Base-by-base conservation (phyloP, 2,888 invertebrate species). In the Plemyria rubiginata region DNA sequence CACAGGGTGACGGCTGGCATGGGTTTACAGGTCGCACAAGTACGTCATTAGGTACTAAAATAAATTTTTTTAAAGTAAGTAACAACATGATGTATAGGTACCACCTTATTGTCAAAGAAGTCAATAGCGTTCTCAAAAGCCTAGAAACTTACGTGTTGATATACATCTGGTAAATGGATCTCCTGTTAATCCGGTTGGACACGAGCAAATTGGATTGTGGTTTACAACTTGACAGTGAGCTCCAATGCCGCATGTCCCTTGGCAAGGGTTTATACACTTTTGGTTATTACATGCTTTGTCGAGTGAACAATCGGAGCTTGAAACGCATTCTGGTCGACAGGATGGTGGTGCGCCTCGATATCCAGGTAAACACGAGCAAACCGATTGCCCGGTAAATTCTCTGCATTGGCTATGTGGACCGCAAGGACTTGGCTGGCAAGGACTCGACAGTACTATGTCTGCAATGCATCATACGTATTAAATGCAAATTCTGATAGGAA, bases 1-100 rank as follows among this genome's bases (percentile, higher is more conserved):
- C 97, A 81, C 97, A 97, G 0, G 96, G 96, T 0, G 96, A 96
- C 40, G 96, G 96, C 72, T 94, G 94, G 76, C 97, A 97, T 8
- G 95, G 95, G 78, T 96, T 92, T n/a, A 70, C 64, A 51, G 79
- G 75, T 50, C 22, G 22, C 22, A 83, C 77, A n/a, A 79, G 70
- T 46, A 86, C 84, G 38, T 79, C 80, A 61, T 86, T 84, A 4
- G 77, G 52, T 51, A 84, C 88, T 90, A 72, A 52, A 81, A 16
- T 16, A 15, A 45, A 9, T 43, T 32, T 32, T 32, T 32, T 32
- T 32, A 5, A n/a, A n/a, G 32, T 32, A 32, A 6, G 32, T 32
- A 32, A 32, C 0, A 32, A 32, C 7, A n/a, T n/a, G n/a, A n/a
- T 32, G 6, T 8, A 32, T 32, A 4, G 32, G 2, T 3, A 22